Conservation (phyloP, 2,888 invertebrate species). For the Onchidella celtica region DNA sequence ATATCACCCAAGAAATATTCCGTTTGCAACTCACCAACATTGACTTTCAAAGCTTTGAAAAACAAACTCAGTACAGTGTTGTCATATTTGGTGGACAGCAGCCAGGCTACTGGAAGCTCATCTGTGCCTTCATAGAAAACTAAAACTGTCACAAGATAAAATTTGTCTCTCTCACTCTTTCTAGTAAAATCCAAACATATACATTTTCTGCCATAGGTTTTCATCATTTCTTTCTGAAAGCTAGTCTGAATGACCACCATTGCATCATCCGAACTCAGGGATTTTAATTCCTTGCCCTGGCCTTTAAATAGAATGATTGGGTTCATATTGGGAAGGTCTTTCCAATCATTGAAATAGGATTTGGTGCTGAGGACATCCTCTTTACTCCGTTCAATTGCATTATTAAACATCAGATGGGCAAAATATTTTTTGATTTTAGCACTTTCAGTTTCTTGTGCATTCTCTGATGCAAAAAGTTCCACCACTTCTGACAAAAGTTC, state of each 20-base stretch:
- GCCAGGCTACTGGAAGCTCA: slow-evolving; percentile 47
- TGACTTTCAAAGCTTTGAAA: slow-evolving; percentile 24
- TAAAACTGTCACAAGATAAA: slow-evolving; percentile 29
- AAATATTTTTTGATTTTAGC: not conserved
- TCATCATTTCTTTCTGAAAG: slow-evolving; percentile 48
- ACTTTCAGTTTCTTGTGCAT: not conserved
- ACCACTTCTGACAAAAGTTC: slow-evolving; percentile 5
- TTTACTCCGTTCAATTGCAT: slow-evolving; percentile 31
- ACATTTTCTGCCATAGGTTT: slow-evolving; percentile 36
- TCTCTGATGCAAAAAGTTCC: slow-evolving; percentile 1
- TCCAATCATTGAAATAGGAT: slow-evolving; percentile 25
- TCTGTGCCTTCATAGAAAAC: slow-evolving; percentile 26
- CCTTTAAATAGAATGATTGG: slow-evolving; percentile 40
- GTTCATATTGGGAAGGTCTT: slow-evolving; percentile 7
- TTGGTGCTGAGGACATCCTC: slow-evolving; percentile 35
- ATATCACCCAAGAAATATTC: slow-evolving; percentile 43
- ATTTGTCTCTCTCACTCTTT: slow-evolving; percentile 24
- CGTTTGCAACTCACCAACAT: slow-evolving; percentile 27
- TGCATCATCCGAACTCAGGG: slow-evolving; percentile 19
- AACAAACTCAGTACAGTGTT: slow-evolving; percentile 5
- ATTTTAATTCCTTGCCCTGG: slow-evolving; percentile 8
- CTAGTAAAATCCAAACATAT: slow-evolving; percentile 34
- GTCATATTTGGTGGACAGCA: slow-evolving; percentile 34
- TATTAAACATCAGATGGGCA: slow-evolving; percentile 21
- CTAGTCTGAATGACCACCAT: slow-evolving; percentile 37